Conservation (phyloP, 2,113 vertebrate genomes). For the Scomber japonicus region DNA sequence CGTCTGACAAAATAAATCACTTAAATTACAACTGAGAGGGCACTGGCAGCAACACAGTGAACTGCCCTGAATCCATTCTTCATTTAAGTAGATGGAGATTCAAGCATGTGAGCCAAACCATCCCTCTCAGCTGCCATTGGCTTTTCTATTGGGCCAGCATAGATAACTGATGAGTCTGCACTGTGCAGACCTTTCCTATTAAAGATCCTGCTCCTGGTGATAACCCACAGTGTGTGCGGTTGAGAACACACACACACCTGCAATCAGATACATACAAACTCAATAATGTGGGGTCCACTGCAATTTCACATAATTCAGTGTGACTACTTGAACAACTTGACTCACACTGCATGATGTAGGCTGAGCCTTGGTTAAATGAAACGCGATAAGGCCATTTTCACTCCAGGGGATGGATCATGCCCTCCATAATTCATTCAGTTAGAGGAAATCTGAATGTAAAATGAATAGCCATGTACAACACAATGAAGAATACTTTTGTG, state of each 20-base stretch:
- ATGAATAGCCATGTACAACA: neutral
- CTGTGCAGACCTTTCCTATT: slow-evolving; percentile 20
- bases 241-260: slow-evolving; percentile 10
- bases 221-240: slow-evolving; percentile 11
- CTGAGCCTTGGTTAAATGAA: neutral
- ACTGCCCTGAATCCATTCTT: neutral
- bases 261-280: neutral
- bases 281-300: neutral
- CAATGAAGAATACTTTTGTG: neutral
- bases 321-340: neutral
- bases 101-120: slow-evolving; percentile 49
- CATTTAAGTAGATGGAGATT: slow-evolving; percentile 49
- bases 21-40: too few species aligned
- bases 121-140: slow-evolving; percentile 38
- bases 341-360: neutral
- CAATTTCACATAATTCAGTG: neutral
- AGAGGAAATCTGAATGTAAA: neutral
- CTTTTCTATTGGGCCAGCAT: slow-evolving; percentile 17
- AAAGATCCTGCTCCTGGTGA: slow-evolving; percentile 41
- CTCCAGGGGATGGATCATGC: neutral
- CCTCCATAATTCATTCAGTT: slow-evolving; percentile 16
- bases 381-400: slow-evolving; percentile 8
- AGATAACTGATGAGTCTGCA: slow-evolving; percentile 69
- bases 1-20: slow-evolving; percentile 21
- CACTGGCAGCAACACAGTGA: too few species aligned